phyloP scores from a whole-genome alignment of 92 coral and sea anemone genomes.

The Palythoa grandiflora region DNA sequence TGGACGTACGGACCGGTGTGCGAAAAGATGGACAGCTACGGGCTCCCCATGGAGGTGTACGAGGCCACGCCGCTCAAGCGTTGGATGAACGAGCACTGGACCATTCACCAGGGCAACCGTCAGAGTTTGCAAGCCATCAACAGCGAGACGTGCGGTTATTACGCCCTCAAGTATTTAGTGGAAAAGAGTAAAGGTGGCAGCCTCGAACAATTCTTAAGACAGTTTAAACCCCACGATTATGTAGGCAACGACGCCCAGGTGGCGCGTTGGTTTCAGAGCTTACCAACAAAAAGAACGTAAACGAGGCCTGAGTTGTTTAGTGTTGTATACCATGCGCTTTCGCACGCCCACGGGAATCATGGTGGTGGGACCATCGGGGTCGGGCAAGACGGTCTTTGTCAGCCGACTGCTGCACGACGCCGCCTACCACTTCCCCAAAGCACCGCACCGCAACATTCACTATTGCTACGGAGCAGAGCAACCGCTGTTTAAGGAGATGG shows the following conservation, averaged over 20 bases:
- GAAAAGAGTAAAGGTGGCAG: background rate
- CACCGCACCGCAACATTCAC: background rate
- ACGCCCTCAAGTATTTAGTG: background rate
- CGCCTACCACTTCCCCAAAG: background rate
- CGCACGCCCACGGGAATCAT: background rate
- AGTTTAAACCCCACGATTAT: background rate
- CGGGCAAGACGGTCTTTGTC: background rate
- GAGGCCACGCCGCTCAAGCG: background rate
- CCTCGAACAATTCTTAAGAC: background rate
- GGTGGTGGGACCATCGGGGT: background rate
- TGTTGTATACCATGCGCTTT: too few species aligned
- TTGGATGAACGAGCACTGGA: background rate
- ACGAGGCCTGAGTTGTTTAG: background rate
- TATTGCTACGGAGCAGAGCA: background rate
- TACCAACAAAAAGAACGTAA: background rate
- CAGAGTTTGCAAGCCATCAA: background rate
- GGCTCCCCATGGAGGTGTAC: background rate
- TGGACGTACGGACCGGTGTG: background rate
- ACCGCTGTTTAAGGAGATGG: background rate
- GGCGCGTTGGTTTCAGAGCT: background rate
- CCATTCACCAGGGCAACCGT: background rate
- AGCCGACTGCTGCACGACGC: background rate
- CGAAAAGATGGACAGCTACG: background rate
- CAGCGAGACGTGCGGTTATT: background rate
- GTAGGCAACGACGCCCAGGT: background rate